A percentile compares a stretch with the other conserved stretches of the same genome.
Conservation (phyloP, 2,888 invertebrate species). For the Eledone cirrhosa region DNA sequence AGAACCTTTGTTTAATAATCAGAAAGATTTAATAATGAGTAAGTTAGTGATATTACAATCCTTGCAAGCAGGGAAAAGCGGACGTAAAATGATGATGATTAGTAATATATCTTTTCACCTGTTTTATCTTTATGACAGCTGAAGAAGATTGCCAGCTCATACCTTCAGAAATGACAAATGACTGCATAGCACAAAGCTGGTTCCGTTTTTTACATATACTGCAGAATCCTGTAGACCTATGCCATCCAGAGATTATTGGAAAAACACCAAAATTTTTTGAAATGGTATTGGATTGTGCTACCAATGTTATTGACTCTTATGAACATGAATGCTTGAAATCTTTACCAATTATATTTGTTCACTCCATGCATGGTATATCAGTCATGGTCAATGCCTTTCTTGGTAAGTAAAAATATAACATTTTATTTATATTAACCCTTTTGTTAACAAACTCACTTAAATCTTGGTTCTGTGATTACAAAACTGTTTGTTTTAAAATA, state of each 20-base stretch:
- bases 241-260: conserved; percentile 69
- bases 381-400: conserved; percentile 94
- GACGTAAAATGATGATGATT: no score
- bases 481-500: no score
- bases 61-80: no score
- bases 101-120: background rate
- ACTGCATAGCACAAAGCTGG: conserved; percentile 92
- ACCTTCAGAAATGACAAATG: conserved; percentile 84
- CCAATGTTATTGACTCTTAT: conserved; percentile 82
- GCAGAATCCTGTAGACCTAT: conserved; percentile 90
- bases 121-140: conserved; percentile 69
- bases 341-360: conserved; percentile 88
- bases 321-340: conserved; percentile 74
- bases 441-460: no score
- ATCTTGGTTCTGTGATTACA: no score
- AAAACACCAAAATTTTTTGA: conserved; percentile 80
- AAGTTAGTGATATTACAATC: no score
- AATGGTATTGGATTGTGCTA: conserved; percentile 79
- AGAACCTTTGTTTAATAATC: no score
- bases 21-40: no score
- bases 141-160: conserved; percentile 88
- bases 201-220: conserved; percentile 92
- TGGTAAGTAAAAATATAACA: conserved; percentile 72
- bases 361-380: conserved; percentile 91
- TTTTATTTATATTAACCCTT: background rate